Evolutionary conservation across 2,797 vertebrate genomes (phyloP), one percentile per base, ranked within the genome.

Genomic region (Alfaro cultratus): DNA sequence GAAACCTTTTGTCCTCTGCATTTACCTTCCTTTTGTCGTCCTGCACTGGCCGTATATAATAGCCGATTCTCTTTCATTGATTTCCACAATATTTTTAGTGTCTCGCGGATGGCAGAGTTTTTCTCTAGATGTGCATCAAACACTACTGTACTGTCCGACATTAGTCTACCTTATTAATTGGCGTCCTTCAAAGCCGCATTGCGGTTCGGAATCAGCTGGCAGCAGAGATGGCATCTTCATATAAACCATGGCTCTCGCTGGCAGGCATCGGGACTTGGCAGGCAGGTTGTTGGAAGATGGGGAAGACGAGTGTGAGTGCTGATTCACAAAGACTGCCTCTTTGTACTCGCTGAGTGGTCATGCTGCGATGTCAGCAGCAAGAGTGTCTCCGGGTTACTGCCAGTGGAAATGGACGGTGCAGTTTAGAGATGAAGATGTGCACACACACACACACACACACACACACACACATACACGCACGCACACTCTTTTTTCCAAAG

Each of bases 191-290:
- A 71, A 85, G 83, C 86, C 39, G 87, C 87, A 87, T 34, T 91
- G 88, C 87, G 31, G 90, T 89, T 88, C 86, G 18, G 43, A 89
- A 84, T 73, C 46, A 80, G 71, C 78, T 82, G 47, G 80, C 51
- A 86, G 60, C 85, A 85, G 86, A 86, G 85, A 83, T 70, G 43
- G 78, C 45, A 45, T 83, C 83, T 86, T 86, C 57, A 68, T 77
- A 76, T 71, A 73, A 83, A 77, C 82, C 80, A 26, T 81, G 79
- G 77, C 74, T 85, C 79, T 91, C 67, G 36, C 82, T 86, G 88
- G 87, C 84, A 83, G 89, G 79, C 79, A 4, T 73, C 82, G 62
- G 85, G 86, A 84, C 88, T 90, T 91, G 88, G 90, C 90, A 86
- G 82, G 64, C 84, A n/a, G 70, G 83, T 90, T 87, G 81, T 89